These are phyloP conservation scores for Salvelinus fontinalis DNA, from an alignment of 2,113 vertebrate genomes.

Conservation along the genomic window DNA sequence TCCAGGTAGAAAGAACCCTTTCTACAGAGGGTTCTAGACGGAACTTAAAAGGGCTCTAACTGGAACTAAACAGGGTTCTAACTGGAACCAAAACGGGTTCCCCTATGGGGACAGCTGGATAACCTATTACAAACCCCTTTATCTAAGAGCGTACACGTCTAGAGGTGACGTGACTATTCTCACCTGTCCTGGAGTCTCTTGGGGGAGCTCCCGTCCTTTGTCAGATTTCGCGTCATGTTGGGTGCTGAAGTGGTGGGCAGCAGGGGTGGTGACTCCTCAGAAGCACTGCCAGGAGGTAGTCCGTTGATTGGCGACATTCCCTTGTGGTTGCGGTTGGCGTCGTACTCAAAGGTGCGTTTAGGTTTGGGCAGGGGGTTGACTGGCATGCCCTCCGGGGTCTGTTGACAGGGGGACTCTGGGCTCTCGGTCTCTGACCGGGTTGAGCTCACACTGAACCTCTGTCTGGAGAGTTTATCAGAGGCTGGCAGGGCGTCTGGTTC, in stretches of 20 bases:
- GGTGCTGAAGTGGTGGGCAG: conserved; percentile 89
- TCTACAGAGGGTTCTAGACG: no score
- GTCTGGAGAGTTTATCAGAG: conserved; percentile 80
- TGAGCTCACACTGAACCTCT: conserved; percentile 73
- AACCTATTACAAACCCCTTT: no score
- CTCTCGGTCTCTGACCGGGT: conserved; percentile 65
- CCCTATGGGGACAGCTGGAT: no score
- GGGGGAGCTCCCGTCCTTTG: conserved; percentile 76
- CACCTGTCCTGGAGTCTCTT: conserved; percentile 89
- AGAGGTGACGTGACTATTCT: conserved; percentile 41
- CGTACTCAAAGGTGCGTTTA: conserved; percentile 98
- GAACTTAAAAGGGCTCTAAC: no score
- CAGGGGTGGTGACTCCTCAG: conserved; percentile 86
- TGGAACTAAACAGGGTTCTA: no score
- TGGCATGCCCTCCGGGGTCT: conserved; percentile 69
- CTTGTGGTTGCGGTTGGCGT: conserved; percentile 88
- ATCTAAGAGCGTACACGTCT: not conserved
- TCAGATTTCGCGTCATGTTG: conserved; percentile 77
- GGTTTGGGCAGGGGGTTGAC: conserved; percentile 98
- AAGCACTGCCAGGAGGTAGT: conserved; percentile 81
- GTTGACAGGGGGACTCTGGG: conserved; percentile 69
- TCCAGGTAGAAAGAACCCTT: no score
- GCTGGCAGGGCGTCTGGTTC: conserved; percentile 78
- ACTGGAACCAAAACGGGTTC: no score
- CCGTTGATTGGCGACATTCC: conserved; percentile 81